phyloP scores from a whole-genome alignment of 2,888 invertebrate species.

The Pherbina coryleti region DNA sequence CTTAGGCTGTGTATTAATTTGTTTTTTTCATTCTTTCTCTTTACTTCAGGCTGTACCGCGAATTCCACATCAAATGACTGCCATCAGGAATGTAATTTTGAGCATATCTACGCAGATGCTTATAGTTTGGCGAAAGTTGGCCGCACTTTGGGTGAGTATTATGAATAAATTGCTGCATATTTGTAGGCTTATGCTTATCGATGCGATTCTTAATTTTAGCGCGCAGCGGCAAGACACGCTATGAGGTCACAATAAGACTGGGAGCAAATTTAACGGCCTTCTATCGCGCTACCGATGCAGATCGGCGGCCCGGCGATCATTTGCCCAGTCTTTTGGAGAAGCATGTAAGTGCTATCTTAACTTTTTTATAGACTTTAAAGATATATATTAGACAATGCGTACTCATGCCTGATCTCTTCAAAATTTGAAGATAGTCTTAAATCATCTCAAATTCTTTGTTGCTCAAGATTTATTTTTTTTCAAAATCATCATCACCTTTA shows the following conservation, averaged over 20 bases:
- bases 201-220: conserved; percentile 49
- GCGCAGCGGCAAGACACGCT: conserved; percentile 67
- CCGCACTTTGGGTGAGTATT: conserved; percentile 30
- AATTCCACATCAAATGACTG: conserved; percentile 62
- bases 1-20: background rate
- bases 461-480: too few species aligned
- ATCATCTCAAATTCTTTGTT: too few species aligned
- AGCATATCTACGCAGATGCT: conserved; percentile 41
- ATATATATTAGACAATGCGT: too few species aligned
- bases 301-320: conserved; percentile 56
- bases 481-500: too few species aligned
- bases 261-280: conserved; percentile 67
- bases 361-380: too few species aligned
- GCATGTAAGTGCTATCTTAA: conserved; percentile 63
- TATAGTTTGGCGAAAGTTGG: background rate
- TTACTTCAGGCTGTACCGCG: conserved; percentile 62
- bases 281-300: conserved; percentile 61
- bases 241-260: conserved; percentile 68
- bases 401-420: too few species aligned
- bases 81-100: conserved; percentile 65
- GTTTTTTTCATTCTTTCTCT: background rate
- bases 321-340: conserved; percentile 63
- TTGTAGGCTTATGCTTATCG: background rate
- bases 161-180: background rate
- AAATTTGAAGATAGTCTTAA: too few species aligned